Conservation (phyloP, 2,113 vertebrate genomes). For the Hassar affinis region DNA sequence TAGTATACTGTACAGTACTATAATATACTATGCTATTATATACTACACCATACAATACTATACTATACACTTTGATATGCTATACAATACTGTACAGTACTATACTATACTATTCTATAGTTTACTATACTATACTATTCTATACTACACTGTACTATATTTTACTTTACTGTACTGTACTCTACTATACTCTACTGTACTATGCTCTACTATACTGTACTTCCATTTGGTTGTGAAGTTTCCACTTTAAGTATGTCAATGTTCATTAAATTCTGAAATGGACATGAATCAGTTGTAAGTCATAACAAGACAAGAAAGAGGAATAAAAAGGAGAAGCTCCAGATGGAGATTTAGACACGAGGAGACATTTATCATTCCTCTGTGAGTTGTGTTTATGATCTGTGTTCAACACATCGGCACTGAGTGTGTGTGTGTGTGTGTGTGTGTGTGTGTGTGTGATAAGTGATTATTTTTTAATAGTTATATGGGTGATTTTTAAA, state of each 20-base stretch:
- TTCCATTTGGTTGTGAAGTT: neutral
- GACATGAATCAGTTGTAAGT: neutral
- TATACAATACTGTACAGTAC: neutral
- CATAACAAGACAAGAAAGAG: neutral
- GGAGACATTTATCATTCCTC: neutral
- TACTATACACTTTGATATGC: neutral
- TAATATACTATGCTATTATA: no score
- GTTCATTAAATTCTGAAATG: neutral
- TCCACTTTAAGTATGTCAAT: neutral
- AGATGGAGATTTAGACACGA: neutral
- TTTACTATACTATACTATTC: neutral
- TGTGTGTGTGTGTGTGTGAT: neutral
- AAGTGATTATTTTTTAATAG: neutral
- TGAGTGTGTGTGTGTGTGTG: neutral
- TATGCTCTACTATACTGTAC: neutral
- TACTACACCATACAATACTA: no score
- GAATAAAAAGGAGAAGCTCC: neutral
- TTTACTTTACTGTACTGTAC: no score
- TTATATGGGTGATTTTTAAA: no score
- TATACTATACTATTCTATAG: neutral
- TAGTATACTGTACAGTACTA: no score
- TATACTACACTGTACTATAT: no score
- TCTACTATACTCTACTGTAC: no score
- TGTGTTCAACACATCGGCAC: neutral
- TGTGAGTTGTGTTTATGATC: slow-evolving; percentile 4